Evolutionary conservation across 2,113 vertebrate genomes (phyloP), one percentile per base, ranked within the genome.

Genomic region (Neodon shergylaensis): DNA sequence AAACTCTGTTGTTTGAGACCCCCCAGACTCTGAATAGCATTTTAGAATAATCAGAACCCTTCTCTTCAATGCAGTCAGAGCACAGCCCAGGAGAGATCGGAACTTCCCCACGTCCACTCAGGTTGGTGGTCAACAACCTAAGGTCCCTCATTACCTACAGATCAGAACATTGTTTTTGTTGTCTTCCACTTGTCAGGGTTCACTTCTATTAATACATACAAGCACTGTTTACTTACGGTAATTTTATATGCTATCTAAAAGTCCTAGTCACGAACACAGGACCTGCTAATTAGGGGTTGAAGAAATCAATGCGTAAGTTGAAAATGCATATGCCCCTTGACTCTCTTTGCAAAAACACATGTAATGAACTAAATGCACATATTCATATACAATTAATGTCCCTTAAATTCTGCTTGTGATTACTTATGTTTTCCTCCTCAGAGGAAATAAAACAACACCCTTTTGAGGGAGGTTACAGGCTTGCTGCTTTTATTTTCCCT

Each of bases 401-500:
- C 7, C 7, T 87, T 91, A 82, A 82, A 84, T 92, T 93, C 47
- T 31, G 49, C 31, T 74, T 84, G 26, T 76, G 54, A 58, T 77
- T 63, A 61, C 33, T 78, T 90, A 8, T 58, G 52, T 4, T 58
- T 58, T 52, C 87, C 78, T 54, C 22, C 49, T 78, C 24, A n/a
- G 78, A 7, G 66, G 19, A 79, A 95, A 72, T 83, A 87, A 61
- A 96, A 79, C 6, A 90, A 52, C 1, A 93, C 11, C 11, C 91
- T 82, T 66, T 76, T 91, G 84, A 83, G 44, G 91, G 13, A 89
- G 31, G 4, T 73, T 65, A 47, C 58, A 92, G 44, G 2, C 21
- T 94, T 73, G 13, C 83, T 95, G 68, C 8, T 96, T 90, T 96
- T 83, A 5, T 63, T 77, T 76, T 77, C 6, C 4, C 31, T 52